phyloP scores from a whole-genome alignment of 1,140 invertebrate genomes.

The Rhyzopertha dominica region DNA sequence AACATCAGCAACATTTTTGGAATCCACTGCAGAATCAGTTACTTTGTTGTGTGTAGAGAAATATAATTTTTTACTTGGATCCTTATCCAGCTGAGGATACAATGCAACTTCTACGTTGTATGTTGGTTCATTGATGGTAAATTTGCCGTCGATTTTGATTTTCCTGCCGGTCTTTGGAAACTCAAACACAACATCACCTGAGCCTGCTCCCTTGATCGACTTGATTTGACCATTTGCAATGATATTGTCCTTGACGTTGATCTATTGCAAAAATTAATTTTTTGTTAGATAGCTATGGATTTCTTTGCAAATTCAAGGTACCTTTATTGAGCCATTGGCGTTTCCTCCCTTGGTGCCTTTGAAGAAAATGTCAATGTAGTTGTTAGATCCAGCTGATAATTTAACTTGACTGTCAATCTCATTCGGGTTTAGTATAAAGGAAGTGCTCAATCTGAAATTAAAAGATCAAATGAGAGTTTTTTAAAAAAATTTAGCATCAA shows the following conservation, averaged over 20 bases:
- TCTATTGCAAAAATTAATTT: constrained; percentile 38
- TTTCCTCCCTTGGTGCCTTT: constrained; percentile 46
- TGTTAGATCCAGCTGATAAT: constrained; percentile 47
- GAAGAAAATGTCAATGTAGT: constrained; percentile 52
- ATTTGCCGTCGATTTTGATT: constrained; percentile 57
- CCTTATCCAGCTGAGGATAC: constrained; percentile 62
- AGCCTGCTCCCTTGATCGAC: constrained; percentile 51
- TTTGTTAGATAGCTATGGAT: neutral
- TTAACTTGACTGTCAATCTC: constrained; percentile 51
- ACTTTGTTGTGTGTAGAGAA: constrained; percentile 57
- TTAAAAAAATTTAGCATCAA: constrained; percentile 7
- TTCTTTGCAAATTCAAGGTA: neutral
- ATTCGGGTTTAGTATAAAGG: constrained; percentile 47
- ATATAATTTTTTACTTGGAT: constrained; percentile 59
- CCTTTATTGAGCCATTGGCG: constrained; percentile 44
- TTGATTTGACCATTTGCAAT: constrained; percentile 53
- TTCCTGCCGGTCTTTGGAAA: constrained; percentile 52
- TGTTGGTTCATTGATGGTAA: constrained; percentile 49
- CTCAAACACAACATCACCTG: constrained; percentile 52
- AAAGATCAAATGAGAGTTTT: constrained; percentile 1
- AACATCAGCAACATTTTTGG: constrained; percentile 58
- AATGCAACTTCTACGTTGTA: constrained; percentile 57
- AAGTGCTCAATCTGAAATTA: constrained; percentile 51
- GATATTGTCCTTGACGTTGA: constrained; percentile 52
- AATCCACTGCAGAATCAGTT: constrained; percentile 53